A percentile compares a stretch with the other conserved stretches of the same genome.
phyloP scores from a whole-genome alignment of 1,140 invertebrate species.

The Mamestra configurata region DNA sequence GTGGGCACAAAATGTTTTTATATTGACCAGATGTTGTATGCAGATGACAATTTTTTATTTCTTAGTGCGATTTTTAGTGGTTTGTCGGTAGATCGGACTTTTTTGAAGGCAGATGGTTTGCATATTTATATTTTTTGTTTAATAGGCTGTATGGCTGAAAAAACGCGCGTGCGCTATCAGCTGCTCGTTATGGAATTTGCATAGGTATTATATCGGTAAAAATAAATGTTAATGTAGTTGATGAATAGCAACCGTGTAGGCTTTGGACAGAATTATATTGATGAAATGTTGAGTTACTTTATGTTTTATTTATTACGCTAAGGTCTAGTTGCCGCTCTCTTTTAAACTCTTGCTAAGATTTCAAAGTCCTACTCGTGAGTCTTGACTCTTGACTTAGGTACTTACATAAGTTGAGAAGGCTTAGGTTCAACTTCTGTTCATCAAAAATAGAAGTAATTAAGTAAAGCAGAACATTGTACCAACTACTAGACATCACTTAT shows the following conservation, averaged over 20 bases:
- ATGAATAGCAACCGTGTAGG: slow-evolving; percentile 7
- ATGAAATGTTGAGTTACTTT: neutral
- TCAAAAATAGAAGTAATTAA: too few species aligned
- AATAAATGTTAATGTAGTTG: slow-evolving; percentile 11
- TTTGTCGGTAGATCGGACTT: slow-evolving; percentile 71
- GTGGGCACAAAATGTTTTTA: slow-evolving; percentile 73
- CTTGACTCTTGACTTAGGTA: too few species aligned
- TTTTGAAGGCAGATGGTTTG: slow-evolving; percentile 83
- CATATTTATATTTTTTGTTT: slow-evolving; percentile 60
- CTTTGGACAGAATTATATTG: slow-evolving; percentile 9
- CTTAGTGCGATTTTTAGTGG: slow-evolving; percentile 83
- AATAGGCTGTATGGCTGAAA: slow-evolving; percentile 43
- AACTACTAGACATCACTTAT: too few species aligned
- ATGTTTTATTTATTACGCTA: neutral
- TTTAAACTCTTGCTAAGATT: too few species aligned
- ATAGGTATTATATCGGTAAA: too few species aligned
- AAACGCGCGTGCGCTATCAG: slow-evolving; percentile 48
- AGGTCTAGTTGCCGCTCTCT: too few species aligned
- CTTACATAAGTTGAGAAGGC: too few species aligned
- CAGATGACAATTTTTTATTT: slow-evolving; percentile 85
- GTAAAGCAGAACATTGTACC: too few species aligned
- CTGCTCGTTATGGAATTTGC: slow-evolving; percentile 52
- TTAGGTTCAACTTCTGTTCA: too few species aligned
- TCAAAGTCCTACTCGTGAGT: too few species aligned
- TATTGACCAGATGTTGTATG: slow-evolving; percentile 85